Percentiles rank a stretch among this genome's conserved stretches.
Evolutionary conservation across 2,113 vertebrate genomes (phyloP).

Genomic region (Crotalus helleri): DNA sequence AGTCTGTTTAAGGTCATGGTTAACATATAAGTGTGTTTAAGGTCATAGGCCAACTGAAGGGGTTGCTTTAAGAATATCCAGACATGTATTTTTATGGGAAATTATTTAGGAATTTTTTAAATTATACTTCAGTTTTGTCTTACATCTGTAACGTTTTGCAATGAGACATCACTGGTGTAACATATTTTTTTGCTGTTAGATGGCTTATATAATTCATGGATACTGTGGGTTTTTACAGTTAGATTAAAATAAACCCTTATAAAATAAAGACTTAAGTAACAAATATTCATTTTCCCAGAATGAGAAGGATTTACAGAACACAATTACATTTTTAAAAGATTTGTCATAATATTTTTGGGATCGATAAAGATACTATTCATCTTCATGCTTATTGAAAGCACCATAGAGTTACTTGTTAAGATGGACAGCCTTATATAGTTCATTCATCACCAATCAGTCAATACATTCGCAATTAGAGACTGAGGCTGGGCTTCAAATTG

Average conservation of each 20-base stretch:
- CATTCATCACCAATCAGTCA: neutral
- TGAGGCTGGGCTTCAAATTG: conserved; percentile 13
- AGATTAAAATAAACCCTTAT: neutral
- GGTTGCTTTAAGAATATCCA: neutral
- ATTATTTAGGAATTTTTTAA: neutral
- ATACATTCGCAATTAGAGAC: conserved; percentile 42
- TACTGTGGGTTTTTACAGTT: neutral
- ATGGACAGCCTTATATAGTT: neutral
- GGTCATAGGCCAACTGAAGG: neutral
- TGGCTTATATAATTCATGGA: conserved; percentile 8
- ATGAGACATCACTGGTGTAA: neutral
- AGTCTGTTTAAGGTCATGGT: neutral
- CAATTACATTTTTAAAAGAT: conserved; percentile 45
- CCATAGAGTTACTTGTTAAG: neutral
- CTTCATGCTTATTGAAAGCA: conserved; percentile 42
- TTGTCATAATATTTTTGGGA: conserved; percentile 28
- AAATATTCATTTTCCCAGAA: conserved; percentile 22
- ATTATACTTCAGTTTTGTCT: neutral
- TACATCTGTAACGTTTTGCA: neutral
- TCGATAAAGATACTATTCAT: conserved; percentile 37
- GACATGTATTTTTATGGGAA: neutral
- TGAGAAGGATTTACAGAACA: conserved; percentile 35
- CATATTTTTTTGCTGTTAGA: neutral
- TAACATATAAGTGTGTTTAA: neutral
- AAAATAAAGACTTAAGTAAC: conserved; percentile 44